Conservation (phyloP, 2,888 invertebrate species). For the Apamea monoglypha region DNA sequence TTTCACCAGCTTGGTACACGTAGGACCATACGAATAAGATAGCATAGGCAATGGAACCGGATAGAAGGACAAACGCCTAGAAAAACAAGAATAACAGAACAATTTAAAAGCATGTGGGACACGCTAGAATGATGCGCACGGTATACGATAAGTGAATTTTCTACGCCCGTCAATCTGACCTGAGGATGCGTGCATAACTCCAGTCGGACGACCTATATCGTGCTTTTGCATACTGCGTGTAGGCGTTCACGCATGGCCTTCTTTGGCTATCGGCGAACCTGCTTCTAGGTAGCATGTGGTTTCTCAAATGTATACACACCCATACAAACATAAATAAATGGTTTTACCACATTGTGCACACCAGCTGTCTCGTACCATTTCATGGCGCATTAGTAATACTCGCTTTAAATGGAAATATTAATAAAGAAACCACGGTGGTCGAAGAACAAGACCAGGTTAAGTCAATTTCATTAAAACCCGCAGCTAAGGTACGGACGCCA, state of each 20-base stretch:
- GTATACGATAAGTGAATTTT: conserved; percentile 50
- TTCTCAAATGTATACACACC: neutral
- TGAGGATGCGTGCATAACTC: conserved; percentile 14
- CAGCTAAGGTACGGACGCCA: neutral
- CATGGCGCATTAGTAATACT: conserved; percentile 45
- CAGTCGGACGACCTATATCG: neutral
- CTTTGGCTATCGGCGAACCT: neutral
- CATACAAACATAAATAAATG: conserved; percentile 30
- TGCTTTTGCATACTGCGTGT: neutral
- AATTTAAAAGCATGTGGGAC: neutral
- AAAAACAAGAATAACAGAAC: neutral
- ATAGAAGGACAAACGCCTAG: neutral
- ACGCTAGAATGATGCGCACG: neutral
- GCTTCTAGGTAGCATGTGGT: neutral
- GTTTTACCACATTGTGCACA: conserved; percentile 48
- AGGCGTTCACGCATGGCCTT: neutral
- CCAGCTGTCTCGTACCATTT: conserved; percentile 40
- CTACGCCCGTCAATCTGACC: conserved; percentile 43
- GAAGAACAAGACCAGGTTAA: conserved; percentile 8
- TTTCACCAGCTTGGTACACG: neutral
- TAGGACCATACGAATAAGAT: neutral
- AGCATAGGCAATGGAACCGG: neutral
- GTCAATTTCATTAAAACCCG: conserved; percentile 29
- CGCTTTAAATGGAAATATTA: conserved; percentile 54
- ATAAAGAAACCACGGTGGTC: conserved; percentile 54